These are phyloP conservation scores for Gnatocerus cornutus DNA, from an alignment of 2,888 invertebrate genomes.

Conservation along the genomic window DNA sequence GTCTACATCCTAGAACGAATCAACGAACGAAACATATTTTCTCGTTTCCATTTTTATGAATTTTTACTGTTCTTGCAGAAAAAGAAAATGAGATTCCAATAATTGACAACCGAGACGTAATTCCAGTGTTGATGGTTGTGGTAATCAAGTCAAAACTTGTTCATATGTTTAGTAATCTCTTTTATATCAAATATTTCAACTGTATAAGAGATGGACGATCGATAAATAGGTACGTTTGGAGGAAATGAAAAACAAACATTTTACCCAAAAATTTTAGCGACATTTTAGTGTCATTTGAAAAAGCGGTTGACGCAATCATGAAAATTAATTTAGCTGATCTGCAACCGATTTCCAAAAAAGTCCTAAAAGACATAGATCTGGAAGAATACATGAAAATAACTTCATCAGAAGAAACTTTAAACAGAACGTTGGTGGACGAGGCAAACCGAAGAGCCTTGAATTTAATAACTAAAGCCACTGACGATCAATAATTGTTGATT, in stretches of 20 bases:
- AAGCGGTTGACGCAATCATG: constrained; percentile 3
- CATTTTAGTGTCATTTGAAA: constrained; percentile 27
- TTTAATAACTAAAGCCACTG: constrained; percentile 17
- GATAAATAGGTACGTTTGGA: constrained; percentile 5
- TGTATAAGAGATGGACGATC: neutral
- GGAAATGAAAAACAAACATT: neutral
- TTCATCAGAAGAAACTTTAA: neutral
- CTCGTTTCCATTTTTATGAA: constrained; percentile 1
- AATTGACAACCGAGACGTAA: constrained; percentile 66
- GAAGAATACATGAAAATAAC: constrained; percentile 15
- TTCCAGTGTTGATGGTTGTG: constrained; percentile 69
- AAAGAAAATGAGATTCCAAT: constrained; percentile 64
- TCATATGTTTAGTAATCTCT: constrained; percentile 70
- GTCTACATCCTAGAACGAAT: no score
- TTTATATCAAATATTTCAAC: constrained; percentile 63
- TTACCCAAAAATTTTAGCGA: constrained; percentile 10
- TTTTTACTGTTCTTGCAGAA: constrained; percentile 53
- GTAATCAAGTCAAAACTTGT: constrained; percentile 70
- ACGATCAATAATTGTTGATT: neutral
- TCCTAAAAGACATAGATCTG: constrained; percentile 1
- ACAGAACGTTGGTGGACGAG: constrained; percentile 18
- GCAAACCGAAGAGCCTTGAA: constrained; percentile 27
- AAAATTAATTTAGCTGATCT: constrained; percentile 1
- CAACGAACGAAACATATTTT: no score
- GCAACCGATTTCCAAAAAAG: neutral